A percentile compares a stretch with the other conserved stretches of the same genome.
Evolutionary conservation across 2,888 invertebrate species (phyloP).

Genomic region (Metellina segmentata): DNA sequence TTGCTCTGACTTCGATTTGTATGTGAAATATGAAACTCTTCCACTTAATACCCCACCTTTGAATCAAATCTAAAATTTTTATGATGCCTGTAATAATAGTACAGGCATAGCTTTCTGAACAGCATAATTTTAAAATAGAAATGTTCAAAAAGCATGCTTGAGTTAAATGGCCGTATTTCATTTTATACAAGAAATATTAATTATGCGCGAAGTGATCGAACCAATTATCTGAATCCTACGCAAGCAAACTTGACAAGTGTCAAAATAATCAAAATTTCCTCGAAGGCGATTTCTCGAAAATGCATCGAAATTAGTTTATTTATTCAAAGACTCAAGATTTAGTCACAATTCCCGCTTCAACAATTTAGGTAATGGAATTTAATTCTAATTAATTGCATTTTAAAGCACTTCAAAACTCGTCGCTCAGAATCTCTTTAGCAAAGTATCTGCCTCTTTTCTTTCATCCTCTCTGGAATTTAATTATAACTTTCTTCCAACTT

Average conservation of each 20-base stretch:
- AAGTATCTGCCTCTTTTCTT: background rate
- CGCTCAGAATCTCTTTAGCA: constrained; percentile 1
- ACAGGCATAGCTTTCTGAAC: no score
- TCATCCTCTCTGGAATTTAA: constrained; percentile 11
- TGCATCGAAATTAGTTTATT: constrained; percentile 21
- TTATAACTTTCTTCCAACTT: constrained; percentile 49
- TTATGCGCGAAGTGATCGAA: background rate
- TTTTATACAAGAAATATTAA: background rate
- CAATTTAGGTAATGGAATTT: constrained; percentile 55
- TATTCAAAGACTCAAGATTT: constrained; percentile 10
- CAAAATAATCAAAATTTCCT: constrained; percentile 37
- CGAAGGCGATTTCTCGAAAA: background rate
- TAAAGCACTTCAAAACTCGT: constrained; percentile 3
- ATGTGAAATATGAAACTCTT: no score
- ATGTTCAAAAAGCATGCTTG: background rate
- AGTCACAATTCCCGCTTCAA: constrained; percentile 13
- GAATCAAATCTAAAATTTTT: no score
- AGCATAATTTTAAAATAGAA: background rate
- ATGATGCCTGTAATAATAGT: no score
- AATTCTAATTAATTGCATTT: constrained; percentile 57
- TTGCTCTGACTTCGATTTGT: no score
- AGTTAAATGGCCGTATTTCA: background rate
- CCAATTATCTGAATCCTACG: background rate
- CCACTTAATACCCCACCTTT: no score
- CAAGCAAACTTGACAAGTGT: constrained; percentile 12